A percentile compares a stretch with the other conserved stretches of the same genome.
phyloP scores from a whole-genome alignment of 1,140 invertebrate genomes.

The Drosophila truncata region DNA sequence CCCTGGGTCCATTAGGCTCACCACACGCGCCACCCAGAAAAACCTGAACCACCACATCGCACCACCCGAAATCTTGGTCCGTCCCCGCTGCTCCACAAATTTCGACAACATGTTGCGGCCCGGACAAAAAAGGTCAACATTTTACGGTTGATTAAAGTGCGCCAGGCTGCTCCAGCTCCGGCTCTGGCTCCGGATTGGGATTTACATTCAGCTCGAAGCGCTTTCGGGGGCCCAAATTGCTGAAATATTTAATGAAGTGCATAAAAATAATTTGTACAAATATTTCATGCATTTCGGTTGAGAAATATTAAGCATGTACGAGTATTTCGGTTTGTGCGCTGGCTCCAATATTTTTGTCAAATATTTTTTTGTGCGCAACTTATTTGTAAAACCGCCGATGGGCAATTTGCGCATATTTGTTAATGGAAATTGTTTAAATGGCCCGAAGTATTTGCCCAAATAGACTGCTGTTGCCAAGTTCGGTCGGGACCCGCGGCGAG shows the following conservation, averaged over 20 bases:
- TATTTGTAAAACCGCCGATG: slow-evolving; percentile 82
- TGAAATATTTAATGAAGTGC: slow-evolving; percentile 84
- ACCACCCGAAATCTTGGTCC: slow-evolving; percentile 8
- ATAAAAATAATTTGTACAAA: slow-evolving; percentile 84
- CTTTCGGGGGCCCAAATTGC: slow-evolving; percentile 63
- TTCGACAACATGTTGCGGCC: slow-evolving; percentile 77
- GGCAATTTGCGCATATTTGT: slow-evolving; percentile 83
- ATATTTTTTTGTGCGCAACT: slow-evolving; percentile 67
- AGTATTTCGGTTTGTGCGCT: slow-evolving; percentile 25
- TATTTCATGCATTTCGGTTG: slow-evolving; percentile 81
- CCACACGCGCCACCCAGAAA: slow-evolving; percentile 47
- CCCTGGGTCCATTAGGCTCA: slow-evolving; percentile 66
- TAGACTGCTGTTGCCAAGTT: slow-evolving; percentile 53
- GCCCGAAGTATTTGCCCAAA: slow-evolving; percentile 77
- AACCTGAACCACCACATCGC: slow-evolving; percentile 12
- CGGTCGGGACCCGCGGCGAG: slow-evolving; percentile 21
- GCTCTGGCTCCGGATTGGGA: not conserved
- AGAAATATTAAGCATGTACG: slow-evolving; percentile 61
- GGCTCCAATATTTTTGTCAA: slow-evolving; percentile 69
- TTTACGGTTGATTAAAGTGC: slow-evolving; percentile 84
- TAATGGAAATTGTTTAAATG: slow-evolving; percentile 84
- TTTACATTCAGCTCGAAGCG: slow-evolving; percentile 28
- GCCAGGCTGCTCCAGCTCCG: slow-evolving; percentile 43
- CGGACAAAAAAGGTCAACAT: slow-evolving; percentile 77
- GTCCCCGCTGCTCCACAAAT: slow-evolving; percentile 33